These are phyloP conservation scores for Bombus turneri DNA, from an alignment of 1,140 invertebrate species.

Conservation along the genomic window DNA sequence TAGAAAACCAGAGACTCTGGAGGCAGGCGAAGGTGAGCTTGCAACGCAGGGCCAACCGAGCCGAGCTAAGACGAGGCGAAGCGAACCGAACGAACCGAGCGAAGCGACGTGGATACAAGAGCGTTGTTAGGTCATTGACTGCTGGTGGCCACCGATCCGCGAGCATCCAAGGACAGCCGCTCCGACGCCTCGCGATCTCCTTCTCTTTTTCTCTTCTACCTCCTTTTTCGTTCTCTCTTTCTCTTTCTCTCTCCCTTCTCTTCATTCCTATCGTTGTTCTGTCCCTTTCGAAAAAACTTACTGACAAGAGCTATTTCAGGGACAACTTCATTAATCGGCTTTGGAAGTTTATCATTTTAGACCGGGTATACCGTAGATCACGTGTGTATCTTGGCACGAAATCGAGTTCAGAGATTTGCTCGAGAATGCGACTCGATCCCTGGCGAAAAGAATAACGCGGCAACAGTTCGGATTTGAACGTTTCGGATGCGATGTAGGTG, in stretches of 20 bases:
- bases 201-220: slow-evolving; percentile 13
- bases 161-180: slow-evolving; percentile 80
- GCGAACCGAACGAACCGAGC: slow-evolving; percentile 66
- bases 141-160: slow-evolving; percentile 78
- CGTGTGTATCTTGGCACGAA: not conserved
- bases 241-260: not conserved
- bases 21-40: slow-evolving; percentile 38
- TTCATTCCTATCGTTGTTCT: slow-evolving; percentile 6
- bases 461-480: not conserved
- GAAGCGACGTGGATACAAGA: slow-evolving; percentile 63
- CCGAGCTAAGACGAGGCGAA: slow-evolving; percentile 69
- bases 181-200: slow-evolving; percentile 62
- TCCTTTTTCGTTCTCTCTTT: not conserved
- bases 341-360: not conserved
- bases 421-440: not conserved
- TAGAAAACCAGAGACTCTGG: slow-evolving; percentile 4
- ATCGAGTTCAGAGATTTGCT: not conserved
- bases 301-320: slow-evolving; percentile 1
- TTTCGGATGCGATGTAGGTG: not conserved
- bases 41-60: slow-evolving; percentile 60
- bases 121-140: slow-evolving; percentile 79
- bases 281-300: slow-evolving; percentile 6
- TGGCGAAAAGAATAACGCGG: no score
- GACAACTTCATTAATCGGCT: slow-evolving; percentile 37
- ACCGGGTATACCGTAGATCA: not conserved